Conservation (phyloP, 2,888 invertebrate species). For the Sussaba pulchella region DNA sequence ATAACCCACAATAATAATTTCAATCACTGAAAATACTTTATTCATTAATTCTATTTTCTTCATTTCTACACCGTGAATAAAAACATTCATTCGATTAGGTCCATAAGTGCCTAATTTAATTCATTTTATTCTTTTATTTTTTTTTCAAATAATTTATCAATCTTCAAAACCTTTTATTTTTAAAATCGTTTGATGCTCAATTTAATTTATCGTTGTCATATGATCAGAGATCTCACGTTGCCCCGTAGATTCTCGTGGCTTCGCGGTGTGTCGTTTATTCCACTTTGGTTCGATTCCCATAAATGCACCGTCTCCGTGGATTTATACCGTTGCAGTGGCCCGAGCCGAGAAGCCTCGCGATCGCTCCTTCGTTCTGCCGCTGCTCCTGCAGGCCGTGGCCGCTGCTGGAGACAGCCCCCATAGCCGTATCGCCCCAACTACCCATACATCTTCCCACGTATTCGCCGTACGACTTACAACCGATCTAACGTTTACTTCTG, state of each 20-base stretch:
- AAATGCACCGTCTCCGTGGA: slow-evolving; percentile 70
- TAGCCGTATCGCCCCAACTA: slow-evolving; percentile 5
- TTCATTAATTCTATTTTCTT: too few species aligned
- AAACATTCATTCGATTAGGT: too few species aligned
- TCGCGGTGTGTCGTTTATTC: slow-evolving; percentile 35
- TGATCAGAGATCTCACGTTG: slow-evolving; percentile 22
- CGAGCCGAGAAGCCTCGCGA: slow-evolving; percentile 61
- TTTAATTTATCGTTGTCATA: too few species aligned
- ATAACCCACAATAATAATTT: background rate
- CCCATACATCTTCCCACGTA: slow-evolving; percentile 16
- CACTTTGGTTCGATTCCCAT: slow-evolving; percentile 70
- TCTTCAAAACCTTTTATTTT: too few species aligned
- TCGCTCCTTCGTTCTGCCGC: slow-evolving; percentile 36
- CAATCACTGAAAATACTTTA: too few species aligned
- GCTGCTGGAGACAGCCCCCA: background rate
- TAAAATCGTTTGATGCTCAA: too few species aligned
- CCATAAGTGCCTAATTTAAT: too few species aligned
- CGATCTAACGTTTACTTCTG: slow-evolving; percentile 39
- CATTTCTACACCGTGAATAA: too few species aligned
- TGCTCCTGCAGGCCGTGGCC: slow-evolving; percentile 3
- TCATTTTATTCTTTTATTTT: too few species aligned
- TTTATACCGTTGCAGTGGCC: slow-evolving; percentile 66
- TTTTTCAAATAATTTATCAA: too few species aligned
- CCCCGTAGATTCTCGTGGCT: slow-evolving; percentile 25
- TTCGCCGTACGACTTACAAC: slow-evolving; percentile 8